phyloP scores from a whole-genome alignment of 2,113 vertebrate species.

The Australoheros scitulus region DNA sequence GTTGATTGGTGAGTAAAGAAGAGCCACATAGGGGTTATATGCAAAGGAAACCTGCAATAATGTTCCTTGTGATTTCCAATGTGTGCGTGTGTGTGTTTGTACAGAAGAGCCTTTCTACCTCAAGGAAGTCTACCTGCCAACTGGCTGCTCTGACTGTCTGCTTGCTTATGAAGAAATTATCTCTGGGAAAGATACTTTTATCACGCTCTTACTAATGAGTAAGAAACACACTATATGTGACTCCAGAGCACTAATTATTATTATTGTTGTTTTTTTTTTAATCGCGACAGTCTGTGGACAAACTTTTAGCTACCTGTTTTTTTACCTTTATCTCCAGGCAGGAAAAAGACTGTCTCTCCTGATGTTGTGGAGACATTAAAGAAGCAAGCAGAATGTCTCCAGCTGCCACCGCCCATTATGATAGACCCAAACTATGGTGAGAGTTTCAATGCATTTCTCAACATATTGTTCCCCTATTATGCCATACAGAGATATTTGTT shows the following conservation, averaged over 20 bases:
- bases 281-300: not conserved
- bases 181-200: constrained; percentile 44
- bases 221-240: constrained; percentile 27
- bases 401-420: constrained; percentile 45
- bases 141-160: constrained; percentile 60
- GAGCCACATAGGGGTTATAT: not conserved
- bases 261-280: not conserved
- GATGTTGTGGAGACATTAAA: constrained; percentile 33
- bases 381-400: constrained; percentile 60
- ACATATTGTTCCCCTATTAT: not conserved
- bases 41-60: not conserved
- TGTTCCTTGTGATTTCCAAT: not conserved
- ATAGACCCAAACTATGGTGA: constrained; percentile 45
- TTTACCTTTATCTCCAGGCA: constrained; percentile 43
- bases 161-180: constrained; percentile 48
- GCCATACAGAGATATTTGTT: not conserved
- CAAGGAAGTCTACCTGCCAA: constrained; percentile 61
- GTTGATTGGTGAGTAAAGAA: constrained; percentile 58
- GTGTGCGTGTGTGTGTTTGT: not conserved
- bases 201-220: constrained; percentile 66
- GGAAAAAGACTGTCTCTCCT: constrained; percentile 30
- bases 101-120: constrained; percentile 68
- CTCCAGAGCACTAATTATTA: not conserved
- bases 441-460: not conserved
- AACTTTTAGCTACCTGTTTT: not conserved